Evolutionary conservation across 2,113 vertebrate species (phyloP), one percentile per base, ranked within the genome.

Genomic region (Pagrus major): DNA sequence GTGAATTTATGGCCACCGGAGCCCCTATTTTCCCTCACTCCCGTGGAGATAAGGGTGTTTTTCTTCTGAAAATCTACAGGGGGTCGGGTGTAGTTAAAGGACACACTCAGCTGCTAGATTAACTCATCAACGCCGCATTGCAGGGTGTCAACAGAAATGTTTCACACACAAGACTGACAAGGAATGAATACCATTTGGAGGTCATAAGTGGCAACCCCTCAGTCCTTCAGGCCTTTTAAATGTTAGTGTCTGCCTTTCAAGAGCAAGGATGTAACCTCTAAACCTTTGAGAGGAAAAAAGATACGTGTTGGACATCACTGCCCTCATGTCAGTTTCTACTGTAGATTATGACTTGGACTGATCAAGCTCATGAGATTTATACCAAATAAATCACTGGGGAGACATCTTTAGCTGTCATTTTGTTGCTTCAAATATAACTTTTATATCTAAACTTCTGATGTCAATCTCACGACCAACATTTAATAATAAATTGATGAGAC

Each of bases 41-140:
- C 86, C 80, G 74, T 75, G 69, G 85, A 92, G 91, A 92, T 92
- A 86, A 88, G 80, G 66, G 42, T 86, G 71, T 89, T 91, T 93
- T 92, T 91, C 90, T 87, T 77, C 81, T 78, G 78, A 91, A 93
- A 91, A 92, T 87, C 91, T 74, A 46, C 84, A 66, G 88, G 88
- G 84, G 89, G 80, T 41, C 77, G 90, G 86, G 89, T 74, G 84
- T 86, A 94, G 93, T 91, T 93, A 93, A 93, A 95, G 93, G 93
- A 94, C 93, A 94, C 91, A 93, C 92, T 95, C 95, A 95, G 95
- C 94, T 96, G 95, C 95, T 95, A 94, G 95, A 95, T 95, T 94
- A 95, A 95, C 93, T 96, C 95, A 95, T 96, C 95, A 95, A 94
- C 94, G 71, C 92, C 59, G 70, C 95, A 96, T 96, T 95, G 95